A percentile compares a stretch with the other conserved stretches of the same genome.
These are phyloP conservation scores for Scophthalmus maximus DNA, from an alignment of 2,113 vertebrate genomes.

Conservation along the genomic window DNA sequence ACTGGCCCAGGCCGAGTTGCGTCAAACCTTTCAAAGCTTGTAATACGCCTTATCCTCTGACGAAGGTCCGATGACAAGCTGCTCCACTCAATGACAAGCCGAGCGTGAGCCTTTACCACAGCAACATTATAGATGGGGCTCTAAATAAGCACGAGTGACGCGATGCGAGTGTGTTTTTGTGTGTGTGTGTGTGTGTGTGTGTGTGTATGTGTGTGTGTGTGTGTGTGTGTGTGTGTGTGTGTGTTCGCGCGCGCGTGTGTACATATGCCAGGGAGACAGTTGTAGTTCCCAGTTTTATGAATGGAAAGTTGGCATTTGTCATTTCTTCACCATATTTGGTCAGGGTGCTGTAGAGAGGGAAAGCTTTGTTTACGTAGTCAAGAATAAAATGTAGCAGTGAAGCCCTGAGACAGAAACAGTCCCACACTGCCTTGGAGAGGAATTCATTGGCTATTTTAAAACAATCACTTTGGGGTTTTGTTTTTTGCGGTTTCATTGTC, in stretches of 20 bases:
- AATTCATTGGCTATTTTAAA: constrained; percentile 46
- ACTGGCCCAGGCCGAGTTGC: constrained; percentile 67
- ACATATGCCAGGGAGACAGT: constrained; percentile 33
- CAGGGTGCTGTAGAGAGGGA: constrained; percentile 67
- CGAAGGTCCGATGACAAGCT: constrained; percentile 84
- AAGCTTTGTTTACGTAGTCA: constrained; percentile 72
- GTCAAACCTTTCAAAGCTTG: constrained; percentile 85
- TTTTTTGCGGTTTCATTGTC: constrained; percentile 32
- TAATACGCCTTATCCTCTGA: constrained; percentile 86
- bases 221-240: constrained; percentile 2
- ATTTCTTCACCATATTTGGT: constrained; percentile 84
- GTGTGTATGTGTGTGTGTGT: constrained; percentile 1
- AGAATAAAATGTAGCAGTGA: constrained; percentile 70
- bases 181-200: constrained; percentile 14
- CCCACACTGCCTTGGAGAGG: constrained; percentile 37
- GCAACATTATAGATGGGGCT: constrained; percentile 57
- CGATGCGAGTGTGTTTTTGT: constrained; percentile 13
- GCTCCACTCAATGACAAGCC: constrained; percentile 79
- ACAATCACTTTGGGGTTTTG: constrained; percentile 36
- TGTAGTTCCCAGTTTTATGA: constrained; percentile 76
- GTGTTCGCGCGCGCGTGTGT: constrained; percentile 7
- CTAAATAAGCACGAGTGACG: constrained; percentile 41
- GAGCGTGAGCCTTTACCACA: constrained; percentile 61
- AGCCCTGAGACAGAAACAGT: constrained; percentile 39
- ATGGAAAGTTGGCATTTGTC: constrained; percentile 78